Conservation (phyloP, 2,888 invertebrate species). For the Ophion slaviceki region DNA sequence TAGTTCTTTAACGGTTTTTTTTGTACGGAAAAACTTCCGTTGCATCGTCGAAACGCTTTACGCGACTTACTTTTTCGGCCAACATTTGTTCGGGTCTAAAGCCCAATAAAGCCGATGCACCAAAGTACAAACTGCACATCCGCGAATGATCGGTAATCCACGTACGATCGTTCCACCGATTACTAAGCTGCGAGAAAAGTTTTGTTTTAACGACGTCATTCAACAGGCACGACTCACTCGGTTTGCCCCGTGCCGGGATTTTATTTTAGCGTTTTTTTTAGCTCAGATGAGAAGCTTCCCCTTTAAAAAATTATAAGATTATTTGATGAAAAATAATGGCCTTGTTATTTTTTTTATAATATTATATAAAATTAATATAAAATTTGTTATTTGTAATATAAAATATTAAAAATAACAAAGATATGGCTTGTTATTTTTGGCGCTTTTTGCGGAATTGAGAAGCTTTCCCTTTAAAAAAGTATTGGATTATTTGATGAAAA, state of each 20-base stretch:
- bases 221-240: neutral
- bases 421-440: too few species aligned
- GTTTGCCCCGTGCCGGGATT: conserved; percentile 19
- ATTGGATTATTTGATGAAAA: too few species aligned
- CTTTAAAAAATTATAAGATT: neutral
- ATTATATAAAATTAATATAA: too few species aligned
- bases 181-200: conserved; percentile 3
- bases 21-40: conserved; percentile 3
- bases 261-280: conserved; percentile 9
- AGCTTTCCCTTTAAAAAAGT: too few species aligned
- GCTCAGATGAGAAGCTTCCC: neutral
- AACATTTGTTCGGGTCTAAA: conserved; percentile 74
- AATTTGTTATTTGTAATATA: too few species aligned
- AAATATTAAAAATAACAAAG: too few species aligned
- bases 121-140: conserved; percentile 39
- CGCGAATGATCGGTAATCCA: conserved; percentile 38
- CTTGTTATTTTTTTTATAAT: too few species aligned
- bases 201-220: conserved; percentile 26
- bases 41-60: conserved; percentile 71
- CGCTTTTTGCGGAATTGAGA: too few species aligned
- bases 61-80: conserved; percentile 72
- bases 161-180: conserved; percentile 31
- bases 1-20: conserved; percentile 4
- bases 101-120: conserved; percentile 69
- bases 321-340: neutral